Conservation (phyloP, 2,888 invertebrate species). For the Silvanus unidentatus region DNA sequence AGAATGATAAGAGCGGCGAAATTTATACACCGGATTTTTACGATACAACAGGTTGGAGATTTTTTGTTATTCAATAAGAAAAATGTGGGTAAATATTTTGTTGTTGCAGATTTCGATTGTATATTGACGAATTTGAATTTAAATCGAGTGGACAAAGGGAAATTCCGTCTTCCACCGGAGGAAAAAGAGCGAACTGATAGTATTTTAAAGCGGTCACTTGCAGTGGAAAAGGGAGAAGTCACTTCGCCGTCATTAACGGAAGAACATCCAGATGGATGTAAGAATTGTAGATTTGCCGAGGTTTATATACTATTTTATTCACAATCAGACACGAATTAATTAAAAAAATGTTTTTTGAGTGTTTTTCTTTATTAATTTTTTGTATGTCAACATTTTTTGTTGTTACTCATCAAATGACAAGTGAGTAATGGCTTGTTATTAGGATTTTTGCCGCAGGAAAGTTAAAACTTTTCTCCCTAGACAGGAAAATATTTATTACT, state of each 20-base stretch:
- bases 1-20: slow-evolving; percentile 58
- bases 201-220: slow-evolving; percentile 77
- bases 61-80: neutral
- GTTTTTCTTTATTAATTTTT: slow-evolving; percentile 1
- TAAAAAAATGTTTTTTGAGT: neutral
- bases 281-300: no score
- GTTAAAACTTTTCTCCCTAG: no score
- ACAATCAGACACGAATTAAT: no score
- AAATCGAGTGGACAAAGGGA: slow-evolving; percentile 65
- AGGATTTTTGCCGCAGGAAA: slow-evolving; percentile 3
- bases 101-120: slow-evolving; percentile 71
- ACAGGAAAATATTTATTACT: no score
- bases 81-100: no score
- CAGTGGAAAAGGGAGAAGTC: slow-evolving; percentile 67
- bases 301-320: slow-evolving; percentile 1
- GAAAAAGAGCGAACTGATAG: slow-evolving; percentile 75
- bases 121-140: slow-evolving; percentile 80
- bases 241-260: slow-evolving; percentile 58
- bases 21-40: slow-evolving; percentile 86
- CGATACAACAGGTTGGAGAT: slow-evolving; percentile 72
- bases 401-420: no score
- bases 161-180: slow-evolving; percentile 62
- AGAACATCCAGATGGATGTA: slow-evolving; percentile 80
- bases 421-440: no score
- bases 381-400: no score